These are phyloP conservation scores for Doryteuthis pealeii DNA, from an alignment of 1,140 invertebrate genomes.

Conservation along the genomic window DNA sequence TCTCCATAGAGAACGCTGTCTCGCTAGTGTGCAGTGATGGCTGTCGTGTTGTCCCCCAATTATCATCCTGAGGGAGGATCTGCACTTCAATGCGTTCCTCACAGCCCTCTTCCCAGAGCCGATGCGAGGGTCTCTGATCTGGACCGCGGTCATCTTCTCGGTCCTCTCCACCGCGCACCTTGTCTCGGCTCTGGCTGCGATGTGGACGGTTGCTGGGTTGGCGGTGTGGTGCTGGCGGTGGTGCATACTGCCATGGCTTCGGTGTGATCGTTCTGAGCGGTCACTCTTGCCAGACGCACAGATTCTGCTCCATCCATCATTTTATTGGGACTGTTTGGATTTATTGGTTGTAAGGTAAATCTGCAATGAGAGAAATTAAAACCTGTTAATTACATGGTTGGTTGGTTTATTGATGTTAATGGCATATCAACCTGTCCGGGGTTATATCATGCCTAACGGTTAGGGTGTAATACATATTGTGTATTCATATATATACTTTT, in stretches of 20 bases:
- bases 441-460: too few species aligned
- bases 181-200: constrained; percentile 33
- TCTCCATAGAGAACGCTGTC: constrained; percentile 78
- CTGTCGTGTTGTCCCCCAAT: constrained; percentile 97
- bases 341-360: constrained; percentile 4
- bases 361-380: constrained; percentile 8
- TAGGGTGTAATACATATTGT: too few species aligned
- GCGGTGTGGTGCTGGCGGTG: constrained; percentile 36
- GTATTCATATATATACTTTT: too few species aligned
- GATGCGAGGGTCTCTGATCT: constrained; percentile 51
- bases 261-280: constrained; percentile 55
- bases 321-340: not conserved
- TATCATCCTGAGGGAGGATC: constrained; percentile 90
- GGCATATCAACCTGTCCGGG: too few species aligned
- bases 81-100: constrained; percentile 80
- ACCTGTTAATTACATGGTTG: not conserved
- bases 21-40: constrained; percentile 96
- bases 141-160: constrained; percentile 51
- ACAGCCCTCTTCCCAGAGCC: constrained; percentile 47
- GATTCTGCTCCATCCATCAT: constrained; percentile 55
- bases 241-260: constrained; percentile 48
- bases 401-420: too few species aligned
- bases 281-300: constrained; percentile 58
- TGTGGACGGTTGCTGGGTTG: constrained; percentile 32
- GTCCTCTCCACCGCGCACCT: constrained; percentile 22